Conservation (phyloP, 2,113 vertebrate genomes). For the Calypte anna region DNA sequence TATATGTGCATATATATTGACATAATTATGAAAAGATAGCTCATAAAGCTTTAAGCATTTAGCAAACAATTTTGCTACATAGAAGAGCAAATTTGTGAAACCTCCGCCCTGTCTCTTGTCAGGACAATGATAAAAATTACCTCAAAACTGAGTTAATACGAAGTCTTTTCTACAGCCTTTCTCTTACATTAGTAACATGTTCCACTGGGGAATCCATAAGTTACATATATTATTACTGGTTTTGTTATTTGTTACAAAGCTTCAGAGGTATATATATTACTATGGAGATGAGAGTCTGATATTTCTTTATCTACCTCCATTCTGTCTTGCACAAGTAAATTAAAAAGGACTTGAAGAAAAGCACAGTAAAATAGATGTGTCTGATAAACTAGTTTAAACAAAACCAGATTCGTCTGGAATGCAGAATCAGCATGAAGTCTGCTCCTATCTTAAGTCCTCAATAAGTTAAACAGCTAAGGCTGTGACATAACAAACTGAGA, state of each 20-base stretch:
- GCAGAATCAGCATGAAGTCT: neutral
- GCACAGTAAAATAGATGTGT: neutral
- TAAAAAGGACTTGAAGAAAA: neutral
- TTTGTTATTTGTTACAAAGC: neutral
- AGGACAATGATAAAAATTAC: neutral
- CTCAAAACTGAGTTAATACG: neutral
- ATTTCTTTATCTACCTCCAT: neutral
- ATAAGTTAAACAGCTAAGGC: neutral
- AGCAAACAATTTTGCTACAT: neutral
- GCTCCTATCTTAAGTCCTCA: neutral
- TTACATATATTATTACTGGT: neutral
- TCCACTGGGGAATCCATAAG: neutral
- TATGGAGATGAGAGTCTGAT: neutral
- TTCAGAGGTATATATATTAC: neutral
- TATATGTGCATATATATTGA: neutral
- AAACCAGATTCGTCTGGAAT: neutral
- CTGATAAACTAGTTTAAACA: neutral
- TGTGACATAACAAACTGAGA: neutral
- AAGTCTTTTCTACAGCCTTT: rapidly evolving
- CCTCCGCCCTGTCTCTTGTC: neutral
- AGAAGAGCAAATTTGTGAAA: neutral
- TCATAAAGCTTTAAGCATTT: neutral
- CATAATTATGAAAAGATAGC: neutral
- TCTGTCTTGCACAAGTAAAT: neutral
- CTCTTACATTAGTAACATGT: neutral